Evolutionary conservation across 2,797 vertebrate genomes (phyloP), one percentile per base, ranked within the genome.

Genomic region (Sandelia bainsii): DNA sequence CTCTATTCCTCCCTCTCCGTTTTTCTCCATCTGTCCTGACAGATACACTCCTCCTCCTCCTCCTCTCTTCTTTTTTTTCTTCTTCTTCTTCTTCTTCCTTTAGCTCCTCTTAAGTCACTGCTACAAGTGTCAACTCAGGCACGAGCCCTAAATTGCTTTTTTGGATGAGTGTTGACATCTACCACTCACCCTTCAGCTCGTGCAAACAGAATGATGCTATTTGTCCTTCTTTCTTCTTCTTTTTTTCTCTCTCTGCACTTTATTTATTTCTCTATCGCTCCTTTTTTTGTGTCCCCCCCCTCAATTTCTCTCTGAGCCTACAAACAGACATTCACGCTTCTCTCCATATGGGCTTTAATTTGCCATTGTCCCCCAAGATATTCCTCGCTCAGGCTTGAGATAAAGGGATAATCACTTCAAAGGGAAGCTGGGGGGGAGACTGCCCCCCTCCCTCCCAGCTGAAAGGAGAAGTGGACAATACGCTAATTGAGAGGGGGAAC

Each of bases 321-420:
- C 89, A 93, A 95, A 95, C 93, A 93, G 90, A 93, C 93, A 94
- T 95, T 95, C 95, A 95, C 94, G 95, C 95, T 95, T 94, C 91
- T 93, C 91, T 91, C 88, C 88, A 85, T 94, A 92, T 90, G 92
- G 90, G 90, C 94, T 96, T 95, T 96, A 94, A 96, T 96, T 96
- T 93, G 85, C 92, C 86, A 96, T 96, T 97, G 96, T 96, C 95
- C 95, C 94, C 90, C 90, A 90, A 93, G 94, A 96, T 96, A 96
- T 97, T 96, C 96, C 95, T 96, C 91, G 91, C 95, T 96, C 95
- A 94, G 93, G 95, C 96, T 96, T 95, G 95, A 97, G 97, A 99
- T 99, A 97, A 99, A 98, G 97, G 97, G 97, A 97, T 97, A 97
- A 98, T 96, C 95, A 97, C 97, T 98, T 99, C 97, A 98, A 98